Evolutionary conservation across 2,113 vertebrate genomes (phyloP), one percentile per base, ranked within the genome.

Genomic region (Plecturocebus donacophilus): DNA sequence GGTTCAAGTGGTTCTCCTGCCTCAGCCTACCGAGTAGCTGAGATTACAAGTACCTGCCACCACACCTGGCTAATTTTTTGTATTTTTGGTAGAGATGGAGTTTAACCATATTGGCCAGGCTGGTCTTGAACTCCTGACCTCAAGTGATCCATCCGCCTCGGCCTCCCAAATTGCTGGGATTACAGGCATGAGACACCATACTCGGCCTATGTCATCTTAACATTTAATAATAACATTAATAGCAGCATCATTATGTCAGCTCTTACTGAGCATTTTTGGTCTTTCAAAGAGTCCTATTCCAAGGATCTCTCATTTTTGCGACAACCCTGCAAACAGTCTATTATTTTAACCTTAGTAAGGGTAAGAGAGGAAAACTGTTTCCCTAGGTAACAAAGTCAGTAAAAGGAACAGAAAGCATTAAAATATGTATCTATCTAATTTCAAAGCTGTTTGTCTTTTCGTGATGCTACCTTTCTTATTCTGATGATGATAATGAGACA

Each of bases 121-220:
- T 64, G 27, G 27, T 13, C 27, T 64, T 30, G 27, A 64, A 64
- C 61, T 64, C 61, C 61, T 64, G 61, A 64, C 12, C 2, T 64
- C 30, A 52, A 52, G 61, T 64, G 27, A 64, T 64, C 61, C 0
- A 4, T 30, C 30, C 11, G 6, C 27, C 27, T 30, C 5, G 12
- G 12, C 61, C 27, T 64, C 61, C 61, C 61, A 30, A 14, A 30
- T 5, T 64, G 27, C 27, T 64, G 61, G 12, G 12, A 64, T 30
- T 64, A 64, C 27, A 64, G 27, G 61, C 2, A 0, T 64, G 27
- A 64, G 27, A 5, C 12, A 14, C 61, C 30, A 30, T 1, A 1
- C 58, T 30, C 5, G 0, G 11, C 5, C 2, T 0, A 64, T 64
- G 27, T 2, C 3, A 70, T 40, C 13, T 85, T 77, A 5, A 70